Evolutionary conservation across 2,888 invertebrate species (phyloP).

Genomic region (Drosophila antonietae): DNA sequence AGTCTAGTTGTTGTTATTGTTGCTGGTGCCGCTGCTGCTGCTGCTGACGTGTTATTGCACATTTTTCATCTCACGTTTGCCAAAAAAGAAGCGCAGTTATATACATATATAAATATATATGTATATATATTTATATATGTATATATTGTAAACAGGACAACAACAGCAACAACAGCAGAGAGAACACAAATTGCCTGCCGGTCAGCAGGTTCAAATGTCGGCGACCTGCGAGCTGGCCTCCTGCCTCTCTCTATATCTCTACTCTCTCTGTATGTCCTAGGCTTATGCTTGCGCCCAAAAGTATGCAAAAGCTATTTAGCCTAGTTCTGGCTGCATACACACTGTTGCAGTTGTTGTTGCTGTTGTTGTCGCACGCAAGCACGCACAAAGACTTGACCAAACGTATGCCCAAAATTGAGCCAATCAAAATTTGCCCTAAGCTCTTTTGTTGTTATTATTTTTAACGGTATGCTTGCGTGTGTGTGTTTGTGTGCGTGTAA

Average conservation of each 20-base stretch:
- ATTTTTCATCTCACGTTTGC: slow-evolving; percentile 64
- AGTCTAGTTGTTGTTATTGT: slow-evolving; percentile 26
- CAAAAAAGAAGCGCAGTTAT: slow-evolving; percentile 37
- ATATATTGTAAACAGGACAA: slow-evolving; percentile 24
- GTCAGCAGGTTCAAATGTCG: slow-evolving; percentile 76
- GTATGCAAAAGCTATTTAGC: slow-evolving; percentile 70
- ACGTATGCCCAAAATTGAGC: slow-evolving; percentile 9
- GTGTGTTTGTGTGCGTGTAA: slow-evolving; percentile 16
- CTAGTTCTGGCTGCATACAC: slow-evolving; percentile 56
- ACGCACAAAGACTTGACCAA: slow-evolving; percentile 13
- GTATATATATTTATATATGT: slow-evolving; percentile 19
- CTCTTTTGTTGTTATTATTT: slow-evolving; percentile 12
- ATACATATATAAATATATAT: slow-evolving; percentile 24
- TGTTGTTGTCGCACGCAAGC: slow-evolving; percentile 18
- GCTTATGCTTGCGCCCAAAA: slow-evolving; percentile 57
- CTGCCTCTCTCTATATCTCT: background rate
- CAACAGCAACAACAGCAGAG: slow-evolving; percentile 8
- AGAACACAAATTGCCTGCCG: slow-evolving; percentile 37
- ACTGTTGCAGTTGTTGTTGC: slow-evolving; percentile 16
- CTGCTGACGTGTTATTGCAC: slow-evolving; percentile 53
- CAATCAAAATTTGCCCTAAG: background rate
- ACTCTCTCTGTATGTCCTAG: slow-evolving; percentile 17
- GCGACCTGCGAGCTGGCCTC: slow-evolving; percentile 61
- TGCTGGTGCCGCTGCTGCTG: slow-evolving; percentile 12
- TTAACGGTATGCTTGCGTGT: slow-evolving; percentile 12